Base-by-base conservation (phyloP, 2,797 vertebrate genomes). In the Crenuchus spilurus region DNA sequence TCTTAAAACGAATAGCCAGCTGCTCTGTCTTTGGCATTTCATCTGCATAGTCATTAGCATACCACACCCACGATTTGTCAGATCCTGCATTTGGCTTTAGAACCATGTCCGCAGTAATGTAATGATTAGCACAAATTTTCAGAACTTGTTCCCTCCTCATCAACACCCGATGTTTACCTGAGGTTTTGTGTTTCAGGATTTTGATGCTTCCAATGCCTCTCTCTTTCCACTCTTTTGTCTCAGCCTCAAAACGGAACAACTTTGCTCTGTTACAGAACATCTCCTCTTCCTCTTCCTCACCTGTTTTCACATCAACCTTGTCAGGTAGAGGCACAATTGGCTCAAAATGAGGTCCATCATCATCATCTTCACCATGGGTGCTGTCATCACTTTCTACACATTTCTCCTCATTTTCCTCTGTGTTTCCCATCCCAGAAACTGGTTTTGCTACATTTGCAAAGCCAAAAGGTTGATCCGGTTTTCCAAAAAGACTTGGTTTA, bases 51-150 rank as follows among this genome's bases (percentile, higher is more conserved):
- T 99, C 98, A 65, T 96, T 90, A 61, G 97, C 97, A 76, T 96
- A 94, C 97, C 97, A 99, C 0, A 99, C 97, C 91, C 97, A 99
- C 28, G 97, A 99, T 83, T 94, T 97, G 82, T 99, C 97, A 35
- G 97, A 99, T 11, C 92, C 92, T 60, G 96, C 90, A 84, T 97
- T 98, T 11, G 94, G 95, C 84, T 94, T 95, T 52, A 99, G 87
- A 20, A 94, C 92, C 96, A 97, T 99, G 75, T 99, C 96, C 26
- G 93, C 74, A 81, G 88, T 98, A 80, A 99, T 97, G 73, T 98
- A 99, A 87, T 99, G 97, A 87, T 99, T 99, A 81, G 98, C 97
- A 88, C 98, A 99, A 72, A 99, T 97, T 86, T 99, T 99, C 31
- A 99, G 87, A 26, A 99, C 96, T 84, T 99, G 97, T 54, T 99